phyloP scores from a whole-genome alignment of 2,888 invertebrate genomes.

The Pristionchus mayeri region DNA sequence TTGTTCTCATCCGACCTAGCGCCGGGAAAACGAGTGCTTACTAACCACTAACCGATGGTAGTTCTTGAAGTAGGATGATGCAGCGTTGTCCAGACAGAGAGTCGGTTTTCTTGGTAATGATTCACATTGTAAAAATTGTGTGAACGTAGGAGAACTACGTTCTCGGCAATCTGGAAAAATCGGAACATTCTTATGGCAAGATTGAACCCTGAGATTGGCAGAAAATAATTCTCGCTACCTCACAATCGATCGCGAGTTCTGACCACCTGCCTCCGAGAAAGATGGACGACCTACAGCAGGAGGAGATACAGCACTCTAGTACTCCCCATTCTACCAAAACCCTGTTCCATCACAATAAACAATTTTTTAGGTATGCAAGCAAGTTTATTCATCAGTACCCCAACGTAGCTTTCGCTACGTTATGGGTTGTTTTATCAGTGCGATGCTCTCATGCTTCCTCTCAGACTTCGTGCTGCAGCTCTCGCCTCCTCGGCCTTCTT shows the following conservation, averaged over 20 bases:
- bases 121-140: neutral
- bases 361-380: too few species aligned
- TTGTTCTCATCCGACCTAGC: too few species aligned
- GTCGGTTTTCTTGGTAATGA: neutral
- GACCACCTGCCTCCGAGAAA: neutral
- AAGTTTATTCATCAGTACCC: too few species aligned
- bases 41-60: slow-evolving; percentile 46
- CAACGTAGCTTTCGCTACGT: too few species aligned
- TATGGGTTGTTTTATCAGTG: neutral
- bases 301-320: neutral
- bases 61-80: slow-evolving; percentile 52
- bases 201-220: too few species aligned
- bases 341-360: neutral
- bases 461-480: slow-evolving; percentile 13
- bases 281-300: neutral
- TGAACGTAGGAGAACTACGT: neutral
- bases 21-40: too few species aligned
- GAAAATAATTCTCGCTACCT: too few species aligned
- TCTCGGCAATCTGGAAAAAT: too few species aligned
- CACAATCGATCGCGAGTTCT: too few species aligned
- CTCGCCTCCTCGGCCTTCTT: neutral
- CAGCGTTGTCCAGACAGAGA: slow-evolving; percentile 44
- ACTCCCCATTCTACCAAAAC: too few species aligned
- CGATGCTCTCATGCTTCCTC: neutral
- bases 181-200: too few species aligned